phyloP scores from a whole-genome alignment of 2,888 invertebrate species.

The Incurvaria masculella region DNA sequence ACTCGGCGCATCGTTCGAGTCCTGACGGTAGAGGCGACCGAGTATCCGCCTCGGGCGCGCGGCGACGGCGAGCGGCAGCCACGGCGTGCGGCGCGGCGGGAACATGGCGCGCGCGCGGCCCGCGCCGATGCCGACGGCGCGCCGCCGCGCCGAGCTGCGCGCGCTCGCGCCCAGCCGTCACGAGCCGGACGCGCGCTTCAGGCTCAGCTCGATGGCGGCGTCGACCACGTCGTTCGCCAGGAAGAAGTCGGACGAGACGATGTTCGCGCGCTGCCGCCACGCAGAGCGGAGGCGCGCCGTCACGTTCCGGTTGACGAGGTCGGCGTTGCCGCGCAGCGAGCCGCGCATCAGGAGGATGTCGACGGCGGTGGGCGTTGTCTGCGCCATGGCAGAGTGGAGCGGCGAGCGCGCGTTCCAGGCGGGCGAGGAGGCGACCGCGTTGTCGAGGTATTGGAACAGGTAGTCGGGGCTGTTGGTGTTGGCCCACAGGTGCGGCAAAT shows the following conservation, averaged over 20 bases:
- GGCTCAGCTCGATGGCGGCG: slow-evolving; percentile 55
- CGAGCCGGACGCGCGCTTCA: slow-evolving; percentile 38
- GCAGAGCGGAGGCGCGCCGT: slow-evolving; percentile 63
- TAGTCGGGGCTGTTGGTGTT: slow-evolving; percentile 45
- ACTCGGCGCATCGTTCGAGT: no score
- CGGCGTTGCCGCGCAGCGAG: slow-evolving; percentile 62
- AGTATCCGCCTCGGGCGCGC: slow-evolving; percentile 28
- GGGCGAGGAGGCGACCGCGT: slow-evolving; percentile 36
- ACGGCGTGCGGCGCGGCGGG: slow-evolving; percentile 5
- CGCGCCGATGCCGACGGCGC: slow-evolving; percentile 24
- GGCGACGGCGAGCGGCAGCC: slow-evolving; percentile 10
- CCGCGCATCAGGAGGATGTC: slow-evolving; percentile 61
- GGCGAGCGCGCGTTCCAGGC: slow-evolving; percentile 42
- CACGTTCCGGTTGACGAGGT: slow-evolving; percentile 66
- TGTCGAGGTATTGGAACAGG: slow-evolving; percentile 40
- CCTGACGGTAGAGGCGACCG: neutral
- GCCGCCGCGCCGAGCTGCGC: slow-evolving; percentile 27
- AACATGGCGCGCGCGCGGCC: slow-evolving; percentile 9
- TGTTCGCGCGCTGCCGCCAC: slow-evolving; percentile 67
- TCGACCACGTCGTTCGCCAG: slow-evolving; percentile 69
- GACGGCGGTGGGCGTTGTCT: slow-evolving; percentile 64
- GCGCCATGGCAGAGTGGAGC: slow-evolving; percentile 68
- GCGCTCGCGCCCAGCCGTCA: slow-evolving; percentile 33
- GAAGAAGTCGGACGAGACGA: slow-evolving; percentile 72
- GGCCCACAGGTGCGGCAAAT: slow-evolving; percentile 63